Conservation (phyloP, 1,140 invertebrate genomes). For the Drosophila tropicalis region DNA sequence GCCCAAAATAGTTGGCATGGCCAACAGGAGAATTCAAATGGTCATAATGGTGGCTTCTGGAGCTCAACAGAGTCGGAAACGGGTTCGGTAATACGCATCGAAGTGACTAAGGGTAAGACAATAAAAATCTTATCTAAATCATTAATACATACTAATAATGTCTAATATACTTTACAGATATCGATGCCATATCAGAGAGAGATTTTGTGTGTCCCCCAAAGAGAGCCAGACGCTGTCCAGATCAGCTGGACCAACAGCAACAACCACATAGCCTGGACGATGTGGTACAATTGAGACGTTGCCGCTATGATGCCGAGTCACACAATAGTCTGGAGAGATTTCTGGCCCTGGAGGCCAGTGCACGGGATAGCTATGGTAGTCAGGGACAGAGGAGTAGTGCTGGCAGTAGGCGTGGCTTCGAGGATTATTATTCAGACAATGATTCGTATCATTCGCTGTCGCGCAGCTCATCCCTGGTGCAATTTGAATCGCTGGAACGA, state of each 20-base stretch:
- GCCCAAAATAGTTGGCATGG: slow-evolving; percentile 73
- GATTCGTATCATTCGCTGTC: slow-evolving; percentile 85
- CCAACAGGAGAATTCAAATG: slow-evolving; percentile 39
- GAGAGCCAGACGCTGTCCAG: slow-evolving; percentile 87
- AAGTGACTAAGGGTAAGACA: slow-evolving; percentile 82
- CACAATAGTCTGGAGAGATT: slow-evolving; percentile 71
- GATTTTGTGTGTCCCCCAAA: slow-evolving; percentile 92
- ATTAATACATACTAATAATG: background rate
- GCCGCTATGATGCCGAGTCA: slow-evolving; percentile 46
- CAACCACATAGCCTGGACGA: slow-evolving; percentile 57
- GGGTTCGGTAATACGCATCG: slow-evolving; percentile 84
- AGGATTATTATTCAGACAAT: slow-evolving; percentile 84
- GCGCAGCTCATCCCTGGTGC: slow-evolving; percentile 90
- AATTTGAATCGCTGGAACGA: slow-evolving; percentile 89
- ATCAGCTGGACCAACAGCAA: slow-evolving; percentile 33
- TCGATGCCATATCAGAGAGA: slow-evolving; percentile 88
- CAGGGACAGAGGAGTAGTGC: slow-evolving; percentile 63
- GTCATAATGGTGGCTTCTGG: slow-evolving; percentile 84
- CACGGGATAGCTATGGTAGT: slow-evolving; percentile 63
- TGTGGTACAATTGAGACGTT: slow-evolving; percentile 61
- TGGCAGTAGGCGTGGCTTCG: slow-evolving; percentile 70
- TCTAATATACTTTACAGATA: slow-evolving; percentile 71
- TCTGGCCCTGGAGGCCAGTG: slow-evolving; percentile 51
- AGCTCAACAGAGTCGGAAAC: slow-evolving; percentile 86
- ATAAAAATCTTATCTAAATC: background rate